Base-by-base conservation (phyloP, 2,797 vertebrate genomes). In the Myotis daubentonii region DNA sequence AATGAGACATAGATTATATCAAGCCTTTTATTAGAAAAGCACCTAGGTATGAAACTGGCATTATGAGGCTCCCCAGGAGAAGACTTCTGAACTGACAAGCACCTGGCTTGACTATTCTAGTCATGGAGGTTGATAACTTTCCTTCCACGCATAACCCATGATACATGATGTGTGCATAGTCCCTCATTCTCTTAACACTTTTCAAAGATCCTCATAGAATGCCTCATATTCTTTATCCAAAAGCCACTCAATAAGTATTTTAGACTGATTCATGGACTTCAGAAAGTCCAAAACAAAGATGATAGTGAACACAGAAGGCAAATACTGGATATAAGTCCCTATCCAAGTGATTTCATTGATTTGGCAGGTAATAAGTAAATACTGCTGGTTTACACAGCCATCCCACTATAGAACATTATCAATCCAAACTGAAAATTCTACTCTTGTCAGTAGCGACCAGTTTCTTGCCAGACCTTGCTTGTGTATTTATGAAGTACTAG, bases 241-340 rank as follows among this genome's bases (percentile, higher is more conserved):
- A 83, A 90, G 36, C 5, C 36, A 74, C 65, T 80, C n/a, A 70
- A 65, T 84, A 92, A 93, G 87, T 79, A 92, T 11, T 66, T 5
- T 30, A 53, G 22, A 71, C 38, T 79, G 65, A 87, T 28, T 22
- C n/a, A 60, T 7, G 7, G 33, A 65, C 20, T 80, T n/a, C 8
- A 30, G 70, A 91, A 94, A 86, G 60, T 82, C 33, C 36, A 66
- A 74, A 49, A 79, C 89, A 93, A 87, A 25, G 15, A 89, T 55
- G 10, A 74, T 12, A 68, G 38, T 47, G 12, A 70, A 41, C 33
- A 49, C 8, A 72, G 17, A 23, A 79, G 22, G n/a, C 9, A 71
- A 91, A 71, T 83, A 38, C 16, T 89, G 33, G 22, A 53, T 55
- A 0, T 53, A 68, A 93, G 68, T 86, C 20, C 55, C 75, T 91